Base-by-base conservation (phyloP, 2,888 invertebrate species). In the Cenopis cana region DNA sequence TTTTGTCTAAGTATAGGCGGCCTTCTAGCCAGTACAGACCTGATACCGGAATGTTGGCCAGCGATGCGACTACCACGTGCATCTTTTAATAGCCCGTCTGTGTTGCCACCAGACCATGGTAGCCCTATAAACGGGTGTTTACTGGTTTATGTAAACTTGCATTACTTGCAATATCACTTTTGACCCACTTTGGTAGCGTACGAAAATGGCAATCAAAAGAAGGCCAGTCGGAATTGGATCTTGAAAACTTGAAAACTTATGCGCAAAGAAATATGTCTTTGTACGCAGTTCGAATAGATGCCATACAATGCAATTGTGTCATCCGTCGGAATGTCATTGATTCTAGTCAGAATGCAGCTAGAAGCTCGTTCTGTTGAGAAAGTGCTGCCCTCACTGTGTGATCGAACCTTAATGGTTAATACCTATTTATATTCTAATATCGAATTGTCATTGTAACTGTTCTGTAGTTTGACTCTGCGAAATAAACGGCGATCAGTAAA, bases 31-130 rank as follows among this genome's bases (percentile, higher is more conserved):
- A 17, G 33, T 33, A 64, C 50, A 50, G 36, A 49, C 38, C 67
- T 36, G 49, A 49, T 65, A 52, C 54, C 33, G 65, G 69, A 69
- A 69, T 69, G 64, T 64, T 52, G 54, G 68, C 67, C 49, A 50
- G 8, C 17, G 68, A 67, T 67, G 50, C 20, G 66, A 50, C 50
- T 41, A 29, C 18, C 69, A 65, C 65, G 69, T 65, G 65, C 52
- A 41, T 20, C 38, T 65, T 41, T 36, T 69, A 62, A 69, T 57
- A 64, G 64, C n/a, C n/a, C 46, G n/a, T 46, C 46, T n/a, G n/a
- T n/a, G 46, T 46, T 46, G 33, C 33, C 33, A 46, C 46, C 46
- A 46, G n/a, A 46, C 46, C 46, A 46, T n/a, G n/a, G 46, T 55
- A 55, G 14, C 54, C 14, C 12, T 29, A 2, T 55, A 55, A 55